These are phyloP conservation scores for Crax fasciolata DNA, from an alignment of 2,797 vertebrate genomes.

Conservation along the genomic window DNA sequence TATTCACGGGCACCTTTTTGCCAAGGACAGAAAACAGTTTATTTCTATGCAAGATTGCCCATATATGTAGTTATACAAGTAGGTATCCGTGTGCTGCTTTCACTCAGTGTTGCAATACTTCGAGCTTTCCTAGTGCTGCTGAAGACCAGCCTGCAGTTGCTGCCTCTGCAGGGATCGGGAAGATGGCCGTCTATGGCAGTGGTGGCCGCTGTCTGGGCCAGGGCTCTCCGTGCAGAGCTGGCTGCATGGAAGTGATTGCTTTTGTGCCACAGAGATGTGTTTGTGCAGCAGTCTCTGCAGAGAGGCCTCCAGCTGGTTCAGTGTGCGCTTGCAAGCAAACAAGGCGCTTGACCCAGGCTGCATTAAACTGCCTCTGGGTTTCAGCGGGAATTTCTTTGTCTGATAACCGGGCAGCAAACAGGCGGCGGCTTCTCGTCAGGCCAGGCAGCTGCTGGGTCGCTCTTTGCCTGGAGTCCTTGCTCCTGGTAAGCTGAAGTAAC, in stretches of 20 bases:
- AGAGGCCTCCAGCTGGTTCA: neutral
- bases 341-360: neutral
- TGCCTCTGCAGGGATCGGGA: neutral
- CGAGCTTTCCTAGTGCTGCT: neutral
- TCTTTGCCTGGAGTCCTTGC: neutral
- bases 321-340: rapidly evolving
- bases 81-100: neutral
- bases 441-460: neutral
- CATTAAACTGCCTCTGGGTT: neutral
- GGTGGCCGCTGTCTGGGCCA: neutral
- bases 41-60: neutral
- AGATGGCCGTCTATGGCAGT: neutral
- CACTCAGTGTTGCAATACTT: neutral
- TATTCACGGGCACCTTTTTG: neutral
- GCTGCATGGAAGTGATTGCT: neutral
- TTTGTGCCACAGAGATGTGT: neutral
- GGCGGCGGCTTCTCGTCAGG: neutral
- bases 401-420: neutral
- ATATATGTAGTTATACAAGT: neutral
- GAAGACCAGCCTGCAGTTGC: neutral
- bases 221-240: neutral
- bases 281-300: neutral
- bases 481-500: neutral
- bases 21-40: neutral
- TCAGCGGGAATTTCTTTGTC: neutral